A percentile compares a stretch with the other conserved stretches of the same genome.
phyloP scores from a whole-genome alignment of 2,797 vertebrate genomes.

The Falco biarmicus region DNA sequence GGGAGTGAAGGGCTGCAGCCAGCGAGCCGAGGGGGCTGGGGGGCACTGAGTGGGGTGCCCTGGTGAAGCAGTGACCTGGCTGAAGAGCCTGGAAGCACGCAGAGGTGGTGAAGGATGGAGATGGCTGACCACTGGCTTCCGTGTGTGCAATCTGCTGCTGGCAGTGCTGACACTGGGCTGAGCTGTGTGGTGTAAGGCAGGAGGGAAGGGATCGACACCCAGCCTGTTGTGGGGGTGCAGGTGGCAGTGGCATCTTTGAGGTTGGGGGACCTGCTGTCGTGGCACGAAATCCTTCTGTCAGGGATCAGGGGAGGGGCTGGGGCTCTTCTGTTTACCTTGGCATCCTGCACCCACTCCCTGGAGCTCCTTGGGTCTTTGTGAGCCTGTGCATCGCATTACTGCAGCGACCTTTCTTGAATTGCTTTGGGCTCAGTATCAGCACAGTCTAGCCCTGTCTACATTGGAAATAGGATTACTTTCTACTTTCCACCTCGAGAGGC shows the following conservation, averaged over 20 bases:
- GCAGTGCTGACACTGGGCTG: fast-evolving
- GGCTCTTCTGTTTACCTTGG: background rate
- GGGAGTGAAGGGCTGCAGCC: background rate
- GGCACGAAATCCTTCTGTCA: background rate
- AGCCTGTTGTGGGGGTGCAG: background rate
- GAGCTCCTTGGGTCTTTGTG: background rate
- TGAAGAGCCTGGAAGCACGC: background rate
- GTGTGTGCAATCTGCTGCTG: background rate
- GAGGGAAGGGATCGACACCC: background rate
- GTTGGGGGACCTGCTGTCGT: background rate
- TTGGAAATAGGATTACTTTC: constrained; percentile 19
- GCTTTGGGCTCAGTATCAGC: constrained; percentile 3
- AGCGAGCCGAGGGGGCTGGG: background rate
- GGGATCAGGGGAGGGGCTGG: background rate
- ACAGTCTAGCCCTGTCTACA: background rate
- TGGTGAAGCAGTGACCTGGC: background rate
- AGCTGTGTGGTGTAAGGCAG: background rate
- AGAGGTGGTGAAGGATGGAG: background rate
- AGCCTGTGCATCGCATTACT: background rate
- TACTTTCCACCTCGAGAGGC: background rate
- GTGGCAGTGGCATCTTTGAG: fast-evolving
- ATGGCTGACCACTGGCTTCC: background rate
- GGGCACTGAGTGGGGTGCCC: background rate
- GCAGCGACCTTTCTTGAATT: background rate
- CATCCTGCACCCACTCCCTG: background rate